A percentile compares a stretch with the other conserved stretches of the same genome.
Conservation (phyloP, 1,140 invertebrate species). For the Camponotus floridanus region DNA sequence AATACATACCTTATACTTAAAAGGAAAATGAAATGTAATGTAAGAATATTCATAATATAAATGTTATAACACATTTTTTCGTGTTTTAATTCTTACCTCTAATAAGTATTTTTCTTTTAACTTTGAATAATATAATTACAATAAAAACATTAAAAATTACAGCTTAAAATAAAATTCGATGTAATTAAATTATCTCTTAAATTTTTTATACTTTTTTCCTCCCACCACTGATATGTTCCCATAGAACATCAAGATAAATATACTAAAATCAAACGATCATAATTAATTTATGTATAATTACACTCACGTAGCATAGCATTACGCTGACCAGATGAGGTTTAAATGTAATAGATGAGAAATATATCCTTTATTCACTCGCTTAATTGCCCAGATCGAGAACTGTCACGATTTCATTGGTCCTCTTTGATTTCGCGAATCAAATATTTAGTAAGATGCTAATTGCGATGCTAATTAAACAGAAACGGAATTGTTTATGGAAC, state of each 20-base stretch:
- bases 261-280: not conserved
- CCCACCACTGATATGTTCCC: not conserved
- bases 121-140: not conserved
- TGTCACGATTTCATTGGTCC: not conserved
- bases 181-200: not conserved
- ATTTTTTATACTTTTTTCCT: not conserved
- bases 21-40: not conserved
- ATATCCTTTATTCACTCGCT: slow-evolving; percentile 2
- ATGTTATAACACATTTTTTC: not conserved
- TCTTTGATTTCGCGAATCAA: not conserved
- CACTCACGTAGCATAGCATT: slow-evolving; percentile 82
- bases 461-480: not conserved
- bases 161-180: not conserved
- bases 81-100: not conserved
- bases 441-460: not conserved
- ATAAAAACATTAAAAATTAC: not conserved
- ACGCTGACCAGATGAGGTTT: slow-evolving; percentile 37
- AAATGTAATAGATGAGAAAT: not conserved
- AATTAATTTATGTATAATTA: slow-evolving; percentile 29
- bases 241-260: not conserved
- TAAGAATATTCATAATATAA: not conserved
- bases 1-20: not conserved
- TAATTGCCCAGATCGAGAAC: not conserved
- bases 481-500: slow-evolving; percentile 2
- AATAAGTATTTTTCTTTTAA: not conserved